Percentiles rank a stretch among this genome's conserved stretches.
Conservation (phyloP, 2,113 vertebrate genomes). For the Regulus satrapa region DNA sequence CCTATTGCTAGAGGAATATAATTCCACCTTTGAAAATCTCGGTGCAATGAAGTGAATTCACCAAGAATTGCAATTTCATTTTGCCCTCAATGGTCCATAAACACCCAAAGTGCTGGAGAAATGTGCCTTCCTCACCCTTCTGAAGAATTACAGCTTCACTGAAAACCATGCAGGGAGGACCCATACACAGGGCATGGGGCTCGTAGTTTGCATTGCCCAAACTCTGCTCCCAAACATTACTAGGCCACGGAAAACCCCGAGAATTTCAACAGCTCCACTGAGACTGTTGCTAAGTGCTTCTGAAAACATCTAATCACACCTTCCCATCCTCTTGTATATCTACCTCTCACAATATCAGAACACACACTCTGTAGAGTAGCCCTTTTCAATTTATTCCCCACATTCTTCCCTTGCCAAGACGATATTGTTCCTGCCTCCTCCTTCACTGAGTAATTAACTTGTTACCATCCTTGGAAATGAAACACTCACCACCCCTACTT, state of each 20-base stretch:
- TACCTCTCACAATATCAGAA: not conserved
- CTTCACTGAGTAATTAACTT: not conserved
- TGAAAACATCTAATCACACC: not conserved
- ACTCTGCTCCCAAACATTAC: not conserved
- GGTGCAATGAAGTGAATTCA: not conserved
- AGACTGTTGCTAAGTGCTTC: not conserved
- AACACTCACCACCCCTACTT: not conserved
- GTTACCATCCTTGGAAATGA: not conserved
- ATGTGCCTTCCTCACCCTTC: not conserved
- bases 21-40: slow-evolving; percentile 18
- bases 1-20: not conserved
- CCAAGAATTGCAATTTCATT: slow-evolving; percentile 2
- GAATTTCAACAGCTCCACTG: not conserved
- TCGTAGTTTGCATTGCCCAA: not conserved
- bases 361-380: not conserved
- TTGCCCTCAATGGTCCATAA: not conserved
- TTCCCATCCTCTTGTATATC: not conserved
- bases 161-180: not conserved
- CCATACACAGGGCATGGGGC: not conserved
- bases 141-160: not conserved
- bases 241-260: not conserved
- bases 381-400: slow-evolving; percentile 21
- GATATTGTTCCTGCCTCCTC: not conserved
- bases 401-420: not conserved
- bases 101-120: not conserved